These are phyloP conservation scores for Drosophila ananassae DNA, from an alignment of 1,140 invertebrate genomes.

Conservation along the genomic window DNA sequence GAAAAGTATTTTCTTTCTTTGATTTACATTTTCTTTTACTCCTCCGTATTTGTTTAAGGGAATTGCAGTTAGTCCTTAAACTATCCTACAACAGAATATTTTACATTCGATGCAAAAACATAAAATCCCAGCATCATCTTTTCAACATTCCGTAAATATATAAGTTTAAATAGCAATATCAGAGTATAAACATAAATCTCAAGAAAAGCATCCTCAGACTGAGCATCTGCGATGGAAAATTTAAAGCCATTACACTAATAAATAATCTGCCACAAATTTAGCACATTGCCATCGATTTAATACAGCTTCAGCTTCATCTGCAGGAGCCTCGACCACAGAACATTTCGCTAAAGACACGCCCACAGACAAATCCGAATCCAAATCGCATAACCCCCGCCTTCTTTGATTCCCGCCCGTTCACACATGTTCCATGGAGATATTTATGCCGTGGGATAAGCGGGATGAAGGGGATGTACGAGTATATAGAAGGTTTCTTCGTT, in stretches of 20 bases:
- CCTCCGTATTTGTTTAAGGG: too few species aligned
- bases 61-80: too few species aligned
- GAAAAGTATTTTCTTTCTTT: too few species aligned
- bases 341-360: constrained; percentile 46
- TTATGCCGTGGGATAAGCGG: constrained; percentile 34
- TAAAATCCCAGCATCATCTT: constrained; percentile 20
- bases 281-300: constrained; percentile 75
- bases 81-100: neutral
- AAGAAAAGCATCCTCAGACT: constrained; percentile 10
- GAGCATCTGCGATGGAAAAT: constrained; percentile 54
- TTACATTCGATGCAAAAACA: neutral
- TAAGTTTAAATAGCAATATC: constrained; percentile 35
- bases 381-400: constrained; percentile 30
- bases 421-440: constrained; percentile 42
- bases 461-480: constrained; percentile 6
- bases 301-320: constrained; percentile 36
- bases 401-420: constrained; percentile 1
- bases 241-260: constrained; percentile 77
- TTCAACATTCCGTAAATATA: constrained; percentile 15
- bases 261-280: constrained; percentile 77
- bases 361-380: constrained; percentile 52
- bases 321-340: constrained; percentile 37
- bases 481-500: constrained; percentile 25
- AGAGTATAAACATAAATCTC: constrained; percentile 36
- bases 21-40: too few species aligned